Evolutionary conservation across 2,113 vertebrate genomes (phyloP).

Genomic region (Motacilla alba): DNA sequence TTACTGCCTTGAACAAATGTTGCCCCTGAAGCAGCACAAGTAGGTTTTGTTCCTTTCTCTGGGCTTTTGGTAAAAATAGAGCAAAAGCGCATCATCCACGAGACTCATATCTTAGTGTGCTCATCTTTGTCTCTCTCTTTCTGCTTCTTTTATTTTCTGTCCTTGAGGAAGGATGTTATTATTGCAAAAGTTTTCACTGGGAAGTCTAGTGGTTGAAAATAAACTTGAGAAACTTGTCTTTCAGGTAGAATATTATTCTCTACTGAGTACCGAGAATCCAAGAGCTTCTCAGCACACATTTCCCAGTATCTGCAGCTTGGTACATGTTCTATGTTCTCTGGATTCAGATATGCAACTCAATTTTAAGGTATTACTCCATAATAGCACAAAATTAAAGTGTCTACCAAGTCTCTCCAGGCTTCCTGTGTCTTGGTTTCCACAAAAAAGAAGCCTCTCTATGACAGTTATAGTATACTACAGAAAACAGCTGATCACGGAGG

Average conservation of each 20-base stretch:
- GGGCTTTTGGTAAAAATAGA: constrained; percentile 33
- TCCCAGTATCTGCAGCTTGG: not conserved
- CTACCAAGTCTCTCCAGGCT: not conserved
- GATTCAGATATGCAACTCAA: not conserved
- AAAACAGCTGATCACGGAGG: not conserved
- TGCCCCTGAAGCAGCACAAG: not conserved
- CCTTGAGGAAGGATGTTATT: constrained; percentile 2
- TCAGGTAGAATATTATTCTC: not conserved
- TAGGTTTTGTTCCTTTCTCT: constrained; percentile 41
- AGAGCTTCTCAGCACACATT: not conserved
- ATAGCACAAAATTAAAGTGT: not conserved
- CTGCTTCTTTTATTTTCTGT: not conserved
- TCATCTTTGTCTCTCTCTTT: constrained; percentile 2
- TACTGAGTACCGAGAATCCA: not conserved
- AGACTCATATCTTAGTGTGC: not conserved
- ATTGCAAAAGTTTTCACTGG: not conserved
- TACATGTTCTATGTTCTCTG: not conserved
- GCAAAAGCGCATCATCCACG: not conserved
- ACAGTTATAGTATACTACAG: not conserved
- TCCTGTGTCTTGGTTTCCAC: not conserved
- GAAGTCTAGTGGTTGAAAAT: not conserved
- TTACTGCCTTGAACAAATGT: constrained; percentile 23
- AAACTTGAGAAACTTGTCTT: not conserved
- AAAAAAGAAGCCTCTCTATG: not conserved
- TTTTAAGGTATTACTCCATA: not conserved